phyloP scores from a whole-genome alignment of 2,888 invertebrate genomes.

The Busseola fusca region DNA sequence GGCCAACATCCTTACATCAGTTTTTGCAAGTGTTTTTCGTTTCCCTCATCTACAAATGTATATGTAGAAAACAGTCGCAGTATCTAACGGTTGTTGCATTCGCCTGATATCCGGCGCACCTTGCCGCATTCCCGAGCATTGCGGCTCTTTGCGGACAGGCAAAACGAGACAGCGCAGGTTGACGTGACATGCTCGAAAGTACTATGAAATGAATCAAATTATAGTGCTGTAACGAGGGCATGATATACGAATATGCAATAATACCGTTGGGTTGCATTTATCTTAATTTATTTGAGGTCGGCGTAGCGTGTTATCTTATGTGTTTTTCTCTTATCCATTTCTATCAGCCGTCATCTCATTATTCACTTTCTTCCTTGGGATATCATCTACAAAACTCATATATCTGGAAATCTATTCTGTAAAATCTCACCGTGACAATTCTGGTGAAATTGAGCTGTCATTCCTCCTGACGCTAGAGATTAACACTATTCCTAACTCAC shows the following conservation, averaged over 20 bases:
- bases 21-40: conserved; percentile 43
- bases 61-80: conserved; percentile 33
- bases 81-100: conserved; percentile 57
- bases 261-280: too few species aligned
- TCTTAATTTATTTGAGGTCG: too few species aligned
- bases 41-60: conserved; percentile 12
- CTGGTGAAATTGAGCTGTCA: neutral
- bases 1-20: conserved; percentile 23
- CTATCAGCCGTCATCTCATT: too few species aligned
- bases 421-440: neutral
- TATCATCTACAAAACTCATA: too few species aligned
- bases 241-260: conserved; percentile 6
- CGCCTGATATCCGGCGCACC: conserved; percentile 67
- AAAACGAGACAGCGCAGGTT: conserved; percentile 27
- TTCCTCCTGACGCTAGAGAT: neutral
- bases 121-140: conserved; percentile 59
- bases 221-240: conserved; percentile 22
- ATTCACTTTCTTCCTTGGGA: too few species aligned
- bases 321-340: too few species aligned
- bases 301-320: too few species aligned
- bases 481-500: neutral
- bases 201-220: conserved; percentile 39
- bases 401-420: too few species aligned
- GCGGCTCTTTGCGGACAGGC: conserved; percentile 46
- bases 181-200: conserved; percentile 32